These are phyloP conservation scores for Melieria omissa DNA, from an alignment of 2,888 invertebrate species.

Conservation along the genomic window DNA sequence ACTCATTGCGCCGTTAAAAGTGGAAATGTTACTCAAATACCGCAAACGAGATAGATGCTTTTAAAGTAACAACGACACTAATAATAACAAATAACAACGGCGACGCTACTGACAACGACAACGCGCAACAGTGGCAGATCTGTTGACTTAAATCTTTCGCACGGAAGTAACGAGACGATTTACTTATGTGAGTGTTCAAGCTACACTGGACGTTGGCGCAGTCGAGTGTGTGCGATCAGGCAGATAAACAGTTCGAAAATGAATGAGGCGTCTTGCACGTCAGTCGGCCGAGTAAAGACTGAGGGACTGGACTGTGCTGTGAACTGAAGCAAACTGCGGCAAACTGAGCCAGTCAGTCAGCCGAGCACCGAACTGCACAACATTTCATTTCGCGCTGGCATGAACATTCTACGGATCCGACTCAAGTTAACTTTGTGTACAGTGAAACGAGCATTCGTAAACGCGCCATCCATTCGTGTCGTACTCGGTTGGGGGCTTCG, in stretches of 20 bases:
- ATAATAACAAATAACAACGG: slow-evolving; percentile 15
- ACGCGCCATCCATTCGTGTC: too few relatives aligned
- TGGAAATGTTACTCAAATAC: slow-evolving; percentile 17
- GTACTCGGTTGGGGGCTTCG: too few relatives aligned
- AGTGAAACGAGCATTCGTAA: too few relatives aligned
- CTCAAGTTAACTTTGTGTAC: too few relatives aligned
- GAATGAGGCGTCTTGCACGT: slow-evolving; percentile 37
- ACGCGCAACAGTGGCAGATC: too few relatives aligned
- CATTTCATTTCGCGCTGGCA: too few relatives aligned
- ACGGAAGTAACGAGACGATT: too few relatives aligned
- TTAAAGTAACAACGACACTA: neutral
- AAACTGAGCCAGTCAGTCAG: slow-evolving; percentile 14
- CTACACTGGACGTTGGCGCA: neutral
- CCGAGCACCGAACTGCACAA: slow-evolving; percentile 5
- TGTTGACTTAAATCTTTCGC: too few relatives aligned
- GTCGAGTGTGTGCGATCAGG: slow-evolving; percentile 6
- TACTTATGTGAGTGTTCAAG: too few relatives aligned
- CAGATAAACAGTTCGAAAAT: slow-evolving; percentile 12
- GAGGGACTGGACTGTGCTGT: slow-evolving; percentile 33
- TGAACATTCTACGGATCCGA: too few relatives aligned
- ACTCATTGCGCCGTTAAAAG: slow-evolving; percentile 47
- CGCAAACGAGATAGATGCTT: neutral
- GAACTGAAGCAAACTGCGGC: slow-evolving; percentile 20
- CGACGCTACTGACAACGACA: too few relatives aligned
- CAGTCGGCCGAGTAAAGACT: slow-evolving; percentile 59